A percentile compares a stretch with the other conserved stretches of the same genome.
Evolutionary conservation across 35 echinoderm and acorn worm species (phyloP).

Genomic region (Apostichopus japonicus): DNA sequence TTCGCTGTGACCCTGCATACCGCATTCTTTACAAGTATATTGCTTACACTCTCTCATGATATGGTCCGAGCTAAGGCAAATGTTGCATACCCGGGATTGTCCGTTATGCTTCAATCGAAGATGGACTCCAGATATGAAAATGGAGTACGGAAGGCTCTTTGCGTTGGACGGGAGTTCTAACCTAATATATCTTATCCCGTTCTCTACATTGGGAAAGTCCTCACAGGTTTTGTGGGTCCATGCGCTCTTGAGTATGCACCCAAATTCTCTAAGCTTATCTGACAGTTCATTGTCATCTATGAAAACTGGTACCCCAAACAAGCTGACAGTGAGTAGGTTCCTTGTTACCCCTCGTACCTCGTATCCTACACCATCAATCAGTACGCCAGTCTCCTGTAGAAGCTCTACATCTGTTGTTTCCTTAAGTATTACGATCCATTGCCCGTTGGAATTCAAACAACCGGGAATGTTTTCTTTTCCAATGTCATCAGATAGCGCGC

Average conservation of each 20-base stretch:
- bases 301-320: conserved; percentile 5
- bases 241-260: not conserved
- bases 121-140: not conserved
- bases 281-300: conserved; percentile 4
- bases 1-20: conserved; percentile 2
- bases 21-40: not conserved
- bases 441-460: not conserved
- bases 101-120: conserved; percentile 18
- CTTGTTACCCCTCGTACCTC: conserved; percentile 32
- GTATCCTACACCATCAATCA: not conserved
- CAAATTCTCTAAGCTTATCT: conserved; percentile 1
- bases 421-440: conserved; percentile 12
- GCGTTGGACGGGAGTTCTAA: not conserved
- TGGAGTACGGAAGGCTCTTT: conserved; percentile 23
- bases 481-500: conserved; percentile 1
- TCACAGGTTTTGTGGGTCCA: conserved; percentile 32
- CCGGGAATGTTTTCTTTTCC: conserved; percentile 15
- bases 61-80: not conserved
- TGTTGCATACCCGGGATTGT: conserved; percentile 14
- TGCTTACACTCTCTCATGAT: conserved; percentile 9
- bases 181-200: conserved; percentile 3
- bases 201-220: conserved; percentile 30
- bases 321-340: not conserved
- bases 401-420: not conserved
- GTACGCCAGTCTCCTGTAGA: not conserved